Evolutionary conservation across 2,113 vertebrate genomes (phyloP).

Genomic region (Pedetes capensis): DNA sequence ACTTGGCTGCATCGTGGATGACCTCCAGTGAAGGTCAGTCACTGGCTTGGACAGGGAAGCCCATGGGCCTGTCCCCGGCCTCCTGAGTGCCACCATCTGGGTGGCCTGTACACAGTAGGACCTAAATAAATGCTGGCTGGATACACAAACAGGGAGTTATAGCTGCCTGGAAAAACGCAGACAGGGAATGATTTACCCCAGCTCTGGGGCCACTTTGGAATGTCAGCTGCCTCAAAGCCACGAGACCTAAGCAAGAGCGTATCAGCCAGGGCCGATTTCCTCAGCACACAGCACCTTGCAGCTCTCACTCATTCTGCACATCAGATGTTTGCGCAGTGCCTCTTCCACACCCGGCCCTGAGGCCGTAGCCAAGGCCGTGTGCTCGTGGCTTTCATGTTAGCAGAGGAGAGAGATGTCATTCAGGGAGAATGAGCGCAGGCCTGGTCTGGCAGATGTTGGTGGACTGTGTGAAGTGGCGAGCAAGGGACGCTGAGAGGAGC

Average conservation of each 20-base stretch:
- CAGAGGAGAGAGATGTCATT: not conserved
- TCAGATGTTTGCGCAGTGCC: conserved; percentile 1
- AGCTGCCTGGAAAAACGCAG: not conserved
- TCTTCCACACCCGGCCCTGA: not conserved
- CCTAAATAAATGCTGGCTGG: not conserved
- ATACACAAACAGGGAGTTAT: not conserved
- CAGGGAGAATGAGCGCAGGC: not conserved
- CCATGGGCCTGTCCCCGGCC: not conserved
- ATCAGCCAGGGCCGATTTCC: conserved; percentile 22
- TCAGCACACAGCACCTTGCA: not conserved
- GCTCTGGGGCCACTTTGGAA: not conserved
- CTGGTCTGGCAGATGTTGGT: not conserved
- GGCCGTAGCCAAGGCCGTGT: not conserved
- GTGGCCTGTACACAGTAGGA: not conserved
- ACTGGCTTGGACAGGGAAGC: not conserved
- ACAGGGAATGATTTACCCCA: not conserved
- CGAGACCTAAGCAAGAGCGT: not conserved
- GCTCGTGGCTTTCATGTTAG: not conserved
- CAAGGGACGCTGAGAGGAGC: too few relatives aligned
- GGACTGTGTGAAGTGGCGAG: too few relatives aligned
- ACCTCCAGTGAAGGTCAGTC: not conserved
- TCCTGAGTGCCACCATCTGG: not conserved
- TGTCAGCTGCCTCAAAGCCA: not conserved
- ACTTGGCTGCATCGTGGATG: not conserved
- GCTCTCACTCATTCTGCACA: conserved; percentile 30